These are phyloP conservation scores for Helogale parvula DNA, from an alignment of 2,113 vertebrate genomes.

Conservation along the genomic window DNA sequence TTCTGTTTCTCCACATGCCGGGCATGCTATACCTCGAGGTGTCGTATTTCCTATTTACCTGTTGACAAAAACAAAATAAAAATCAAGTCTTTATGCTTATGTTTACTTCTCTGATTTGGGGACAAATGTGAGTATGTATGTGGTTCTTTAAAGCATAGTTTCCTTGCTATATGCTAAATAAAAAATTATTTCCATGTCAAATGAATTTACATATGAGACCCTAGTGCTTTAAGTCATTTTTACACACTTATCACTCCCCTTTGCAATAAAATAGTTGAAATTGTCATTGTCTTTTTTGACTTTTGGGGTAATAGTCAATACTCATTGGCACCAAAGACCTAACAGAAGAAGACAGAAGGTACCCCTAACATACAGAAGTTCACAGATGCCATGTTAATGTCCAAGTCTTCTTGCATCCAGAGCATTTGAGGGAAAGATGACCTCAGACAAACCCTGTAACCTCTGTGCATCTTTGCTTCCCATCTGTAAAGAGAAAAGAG, in stretches of 20 bases:
- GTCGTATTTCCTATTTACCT: not conserved
- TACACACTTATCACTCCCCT: constrained; percentile 49
- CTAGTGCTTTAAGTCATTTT: constrained; percentile 58
- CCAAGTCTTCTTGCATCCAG: not conserved
- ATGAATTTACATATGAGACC: constrained; percentile 60
- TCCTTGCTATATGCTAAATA: not conserved
- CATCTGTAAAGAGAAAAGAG: not conserved
- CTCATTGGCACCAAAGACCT: not conserved
- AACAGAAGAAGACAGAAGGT: not conserved
- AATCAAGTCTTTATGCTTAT: not conserved
- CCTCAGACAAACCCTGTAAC: not conserved
- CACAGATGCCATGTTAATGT: not conserved
- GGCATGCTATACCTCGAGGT: rapidly evolving
- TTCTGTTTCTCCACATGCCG: not conserved
- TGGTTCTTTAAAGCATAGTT: not conserved
- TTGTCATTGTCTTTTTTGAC: not conserved
- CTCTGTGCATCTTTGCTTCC: not conserved
- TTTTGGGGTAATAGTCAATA: not conserved
- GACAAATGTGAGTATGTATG: not conserved
- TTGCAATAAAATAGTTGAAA: not conserved
- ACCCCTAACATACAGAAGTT: not conserved
- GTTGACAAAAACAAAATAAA: not conserved
- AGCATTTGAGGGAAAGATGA: not conserved
- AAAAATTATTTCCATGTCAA: constrained; percentile 41
- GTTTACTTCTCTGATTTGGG: not conserved